Percentiles rank a stretch among this genome's conserved stretches.
These are phyloP conservation scores for Drosophila helvetica DNA, from an alignment of 2,888 invertebrate species.

Conservation along the genomic window DNA sequence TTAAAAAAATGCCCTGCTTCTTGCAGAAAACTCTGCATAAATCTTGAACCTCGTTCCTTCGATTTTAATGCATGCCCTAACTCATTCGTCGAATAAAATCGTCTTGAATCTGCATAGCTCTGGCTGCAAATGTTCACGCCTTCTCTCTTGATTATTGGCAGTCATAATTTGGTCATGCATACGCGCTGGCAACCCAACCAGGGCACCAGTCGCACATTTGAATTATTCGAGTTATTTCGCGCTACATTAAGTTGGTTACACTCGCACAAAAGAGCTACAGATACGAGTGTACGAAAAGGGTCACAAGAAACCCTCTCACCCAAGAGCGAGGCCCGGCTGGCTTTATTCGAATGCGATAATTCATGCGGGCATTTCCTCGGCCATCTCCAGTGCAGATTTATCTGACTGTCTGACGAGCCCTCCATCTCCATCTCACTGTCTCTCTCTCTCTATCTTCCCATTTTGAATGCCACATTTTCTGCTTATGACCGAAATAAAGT, in stretches of 20 bases:
- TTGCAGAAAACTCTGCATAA: neutral
- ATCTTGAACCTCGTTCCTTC: constrained; percentile 17
- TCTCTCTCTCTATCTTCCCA: neutral
- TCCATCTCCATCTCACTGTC: neutral
- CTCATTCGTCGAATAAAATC: constrained; percentile 30
- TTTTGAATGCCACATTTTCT: constrained; percentile 49
- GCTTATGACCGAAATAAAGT: constrained; percentile 45
- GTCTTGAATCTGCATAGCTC: constrained; percentile 12
- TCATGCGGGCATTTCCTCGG: constrained; percentile 49
- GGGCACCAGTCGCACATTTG: constrained; percentile 50
- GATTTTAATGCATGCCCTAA: constrained; percentile 23
- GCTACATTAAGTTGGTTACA: constrained; percentile 62
- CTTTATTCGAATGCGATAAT: constrained; percentile 60
- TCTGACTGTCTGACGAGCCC: constrained; percentile 42
- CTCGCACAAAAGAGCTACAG: constrained; percentile 13
- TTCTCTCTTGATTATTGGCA: constrained; percentile 43
- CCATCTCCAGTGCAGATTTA: constrained; percentile 28
- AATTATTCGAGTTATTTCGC: constrained; percentile 77
- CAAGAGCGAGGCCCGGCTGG: constrained; percentile 18
- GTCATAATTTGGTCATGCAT: constrained; percentile 54
- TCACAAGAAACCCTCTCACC: too few species aligned
- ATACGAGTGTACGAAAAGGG: neutral
- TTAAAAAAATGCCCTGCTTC: too few species aligned
- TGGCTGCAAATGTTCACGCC: constrained; percentile 56
- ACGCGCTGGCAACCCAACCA: constrained; percentile 29